Evolutionary conservation across 92 coral and sea anemone species (phyloP).

Genomic region (Pocillopora grandis): DNA sequence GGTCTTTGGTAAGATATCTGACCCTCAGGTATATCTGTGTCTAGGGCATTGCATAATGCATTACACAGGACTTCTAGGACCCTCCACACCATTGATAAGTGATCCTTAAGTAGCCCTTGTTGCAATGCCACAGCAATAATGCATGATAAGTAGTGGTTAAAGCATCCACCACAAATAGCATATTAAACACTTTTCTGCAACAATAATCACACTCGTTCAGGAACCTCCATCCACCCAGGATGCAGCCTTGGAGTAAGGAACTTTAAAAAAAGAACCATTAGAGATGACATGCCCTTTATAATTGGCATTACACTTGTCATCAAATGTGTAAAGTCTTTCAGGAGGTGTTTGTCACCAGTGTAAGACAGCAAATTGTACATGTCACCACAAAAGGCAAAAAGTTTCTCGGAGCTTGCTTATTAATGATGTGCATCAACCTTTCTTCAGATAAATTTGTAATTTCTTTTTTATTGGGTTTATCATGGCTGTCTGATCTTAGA

Average conservation of each 20-base stretch:
- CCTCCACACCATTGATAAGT: slow-evolving; percentile 44
- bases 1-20: slow-evolving; percentile 75
- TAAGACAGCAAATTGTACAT: slow-evolving; percentile 70
- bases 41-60: slow-evolving; percentile 84
- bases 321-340: slow-evolving; percentile 70
- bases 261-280: slow-evolving; percentile 83
- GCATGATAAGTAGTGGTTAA: slow-evolving; percentile 87
- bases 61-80: slow-evolving; percentile 64
- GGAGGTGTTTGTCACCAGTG: slow-evolving; percentile 43
- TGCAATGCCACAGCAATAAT: slow-evolving; percentile 80
- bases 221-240: slow-evolving; percentile 92
- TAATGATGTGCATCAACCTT: too few species aligned
- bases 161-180: slow-evolving; percentile 79
- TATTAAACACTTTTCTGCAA: slow-evolving; percentile 38
- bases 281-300: slow-evolving; percentile 94
- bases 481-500: too few species aligned
- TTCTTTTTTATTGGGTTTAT: too few species aligned
- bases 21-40: slow-evolving; percentile 56
- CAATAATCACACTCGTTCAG: slow-evolving; percentile 44
- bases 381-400: slow-evolving; percentile 86
- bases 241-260: slow-evolving; percentile 88
- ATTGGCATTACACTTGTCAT: slow-evolving; percentile 72
- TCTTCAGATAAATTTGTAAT: too few species aligned
- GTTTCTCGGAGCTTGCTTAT: too few species aligned
- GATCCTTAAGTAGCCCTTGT: slow-evolving; percentile 73